phyloP scores from a whole-genome alignment of 2,888 invertebrate genomes.

The Papilio elwesi region DNA sequence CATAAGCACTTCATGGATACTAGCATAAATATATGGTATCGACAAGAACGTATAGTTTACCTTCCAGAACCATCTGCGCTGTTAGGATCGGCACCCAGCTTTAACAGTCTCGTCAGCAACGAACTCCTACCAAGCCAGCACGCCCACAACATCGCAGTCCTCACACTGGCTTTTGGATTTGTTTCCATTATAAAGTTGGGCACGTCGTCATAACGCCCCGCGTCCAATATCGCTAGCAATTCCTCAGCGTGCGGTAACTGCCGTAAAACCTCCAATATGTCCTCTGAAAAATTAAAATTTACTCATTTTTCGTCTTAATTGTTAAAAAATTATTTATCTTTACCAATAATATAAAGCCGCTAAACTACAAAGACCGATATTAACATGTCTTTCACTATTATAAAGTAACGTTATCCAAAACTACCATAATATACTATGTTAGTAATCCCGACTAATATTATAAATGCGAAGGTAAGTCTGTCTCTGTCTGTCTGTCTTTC shows the following conservation, averaged over 20 bases:
- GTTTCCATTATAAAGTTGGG: conserved; percentile 61
- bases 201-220: conserved; percentile 74
- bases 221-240: conserved; percentile 67
- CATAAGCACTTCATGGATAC: too few relatives aligned
- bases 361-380: too few relatives aligned
- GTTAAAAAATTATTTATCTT: neutral
- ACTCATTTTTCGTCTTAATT: neutral
- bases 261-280: conserved; percentile 67
- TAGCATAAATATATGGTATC: neutral
- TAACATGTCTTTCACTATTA: too few relatives aligned
- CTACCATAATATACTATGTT: too few relatives aligned
- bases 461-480: too few relatives aligned
- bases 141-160: conserved; percentile 84
- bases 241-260: conserved; percentile 78
- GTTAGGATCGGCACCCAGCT: conserved; percentile 85
- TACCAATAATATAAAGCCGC: neutral
- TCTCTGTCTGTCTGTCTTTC: too few relatives aligned
- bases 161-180: conserved; percentile 63
- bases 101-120: conserved; percentile 81
- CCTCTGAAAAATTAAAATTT: conserved; percentile 58
- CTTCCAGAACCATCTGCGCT: conserved; percentile 87
- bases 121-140: conserved; percentile 85
- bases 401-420: too few relatives aligned
- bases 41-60: conserved; percentile 64
- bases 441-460: too few relatives aligned